Evolutionary conservation across 2,113 vertebrate genomes (phyloP).

Genomic region (Aepyceros melampus): DNA sequence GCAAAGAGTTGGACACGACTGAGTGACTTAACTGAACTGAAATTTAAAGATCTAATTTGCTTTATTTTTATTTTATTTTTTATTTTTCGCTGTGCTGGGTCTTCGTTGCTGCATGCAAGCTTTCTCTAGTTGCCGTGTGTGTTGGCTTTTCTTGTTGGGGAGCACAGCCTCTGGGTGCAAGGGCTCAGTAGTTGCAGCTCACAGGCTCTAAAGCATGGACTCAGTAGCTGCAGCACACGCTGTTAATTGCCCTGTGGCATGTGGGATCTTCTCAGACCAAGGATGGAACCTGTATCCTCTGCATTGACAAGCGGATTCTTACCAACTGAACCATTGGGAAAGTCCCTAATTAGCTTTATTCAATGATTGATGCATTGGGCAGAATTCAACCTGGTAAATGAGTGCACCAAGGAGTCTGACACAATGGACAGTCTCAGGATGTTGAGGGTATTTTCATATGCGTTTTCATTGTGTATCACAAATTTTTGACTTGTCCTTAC

Average conservation of each 20-base stretch:
- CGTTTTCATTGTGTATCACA: background rate
- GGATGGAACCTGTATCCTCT: background rate
- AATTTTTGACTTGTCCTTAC: background rate
- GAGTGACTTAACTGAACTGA: too few species aligned
- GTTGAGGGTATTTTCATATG: background rate
- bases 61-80: too few species aligned
- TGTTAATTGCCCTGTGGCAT: background rate
- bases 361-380: background rate
- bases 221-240: background rate
- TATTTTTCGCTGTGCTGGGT: background rate
- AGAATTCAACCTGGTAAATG: background rate
- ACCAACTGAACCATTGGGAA: background rate
- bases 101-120: background rate
- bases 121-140: background rate
- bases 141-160: background rate
- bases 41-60: too few species aligned
- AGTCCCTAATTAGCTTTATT: background rate
- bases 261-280: background rate
- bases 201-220: background rate
- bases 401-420: background rate
- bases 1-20: too few species aligned
- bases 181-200: background rate
- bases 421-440: background rate
- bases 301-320: background rate
- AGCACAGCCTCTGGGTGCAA: accelerated